A percentile compares a stretch with the other conserved stretches of the same genome.
Evolutionary conservation across 2,888 invertebrate species (phyloP).

Genomic region (Aquatica leii): DNA sequence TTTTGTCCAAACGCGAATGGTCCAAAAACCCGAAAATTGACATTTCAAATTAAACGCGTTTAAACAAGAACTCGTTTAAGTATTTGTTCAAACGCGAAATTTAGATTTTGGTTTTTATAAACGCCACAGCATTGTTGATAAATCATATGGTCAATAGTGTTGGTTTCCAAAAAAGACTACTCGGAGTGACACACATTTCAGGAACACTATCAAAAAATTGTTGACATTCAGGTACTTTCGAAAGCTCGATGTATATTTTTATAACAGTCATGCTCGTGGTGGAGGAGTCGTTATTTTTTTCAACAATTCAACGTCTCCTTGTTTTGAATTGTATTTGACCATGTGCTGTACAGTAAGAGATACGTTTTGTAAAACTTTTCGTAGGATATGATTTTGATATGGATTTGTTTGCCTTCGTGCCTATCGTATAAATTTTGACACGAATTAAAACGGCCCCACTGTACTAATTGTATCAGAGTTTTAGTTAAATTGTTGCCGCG

Average conservation of each 20-base stretch:
- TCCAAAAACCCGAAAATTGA: no score
- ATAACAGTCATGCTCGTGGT: slow-evolving; percentile 7
- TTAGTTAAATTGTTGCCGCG: slow-evolving; percentile 6
- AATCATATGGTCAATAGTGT: no score
- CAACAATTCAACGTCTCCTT: slow-evolving; percentile 12
- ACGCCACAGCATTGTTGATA: no score
- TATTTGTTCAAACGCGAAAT: no score
- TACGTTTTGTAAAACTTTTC: slow-evolving; percentile 5
- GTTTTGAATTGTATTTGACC: slow-evolving; percentile 40
- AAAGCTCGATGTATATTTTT: background rate
- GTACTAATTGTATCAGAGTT: background rate
- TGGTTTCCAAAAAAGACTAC: no score
- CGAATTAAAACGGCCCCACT: slow-evolving; percentile 11
- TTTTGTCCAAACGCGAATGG: no score
- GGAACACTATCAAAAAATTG: no score
- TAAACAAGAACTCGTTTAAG: no score
- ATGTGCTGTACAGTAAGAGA: slow-evolving; percentile 13
- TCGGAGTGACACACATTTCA: no score
- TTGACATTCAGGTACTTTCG: no score
- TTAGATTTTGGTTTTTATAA: no score
- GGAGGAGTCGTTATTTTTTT: slow-evolving; percentile 9
- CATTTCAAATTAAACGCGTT: no score
- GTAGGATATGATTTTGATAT: slow-evolving; percentile 6
- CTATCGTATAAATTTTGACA: slow-evolving; percentile 23
- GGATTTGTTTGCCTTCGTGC: slow-evolving; percentile 28